These are phyloP conservation scores for Gnathonemus longibarbis DNA, from an alignment of 2,113 vertebrate genomes.

Conservation along the genomic window DNA sequence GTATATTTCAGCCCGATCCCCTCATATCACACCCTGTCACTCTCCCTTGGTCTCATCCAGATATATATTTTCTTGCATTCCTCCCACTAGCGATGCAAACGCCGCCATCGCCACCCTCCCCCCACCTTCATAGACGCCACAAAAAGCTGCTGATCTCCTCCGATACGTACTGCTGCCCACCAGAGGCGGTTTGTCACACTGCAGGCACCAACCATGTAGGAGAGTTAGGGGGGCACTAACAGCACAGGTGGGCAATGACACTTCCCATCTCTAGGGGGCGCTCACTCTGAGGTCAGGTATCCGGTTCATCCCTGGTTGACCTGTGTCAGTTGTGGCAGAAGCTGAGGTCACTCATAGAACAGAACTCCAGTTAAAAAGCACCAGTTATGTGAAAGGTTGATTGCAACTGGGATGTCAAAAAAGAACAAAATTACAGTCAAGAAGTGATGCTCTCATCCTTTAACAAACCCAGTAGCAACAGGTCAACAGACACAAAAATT, in stretches of 20 bases:
- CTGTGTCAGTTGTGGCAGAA: neutral
- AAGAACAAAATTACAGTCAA: neutral
- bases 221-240: neutral
- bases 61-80: neutral
- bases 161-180: neutral
- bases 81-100: neutral
- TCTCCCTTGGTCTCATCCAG: neutral
- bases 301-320: neutral
- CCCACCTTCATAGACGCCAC: neutral
- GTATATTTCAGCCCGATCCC: neutral
- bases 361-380: neutral
- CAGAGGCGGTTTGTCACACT: neutral
- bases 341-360: neutral
- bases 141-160: neutral
- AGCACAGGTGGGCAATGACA: neutral
- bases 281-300: neutral
- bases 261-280: neutral
- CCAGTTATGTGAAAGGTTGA: neutral
- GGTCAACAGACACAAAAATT: neutral
- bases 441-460: neutral
- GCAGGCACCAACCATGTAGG: neutral
- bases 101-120: neutral
- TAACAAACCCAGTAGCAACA: neutral
- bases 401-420: neutral
- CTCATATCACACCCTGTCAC: neutral